phyloP scores from a whole-genome alignment of 1,140 invertebrate genomes.

The Trichoplusia ni region DNA sequence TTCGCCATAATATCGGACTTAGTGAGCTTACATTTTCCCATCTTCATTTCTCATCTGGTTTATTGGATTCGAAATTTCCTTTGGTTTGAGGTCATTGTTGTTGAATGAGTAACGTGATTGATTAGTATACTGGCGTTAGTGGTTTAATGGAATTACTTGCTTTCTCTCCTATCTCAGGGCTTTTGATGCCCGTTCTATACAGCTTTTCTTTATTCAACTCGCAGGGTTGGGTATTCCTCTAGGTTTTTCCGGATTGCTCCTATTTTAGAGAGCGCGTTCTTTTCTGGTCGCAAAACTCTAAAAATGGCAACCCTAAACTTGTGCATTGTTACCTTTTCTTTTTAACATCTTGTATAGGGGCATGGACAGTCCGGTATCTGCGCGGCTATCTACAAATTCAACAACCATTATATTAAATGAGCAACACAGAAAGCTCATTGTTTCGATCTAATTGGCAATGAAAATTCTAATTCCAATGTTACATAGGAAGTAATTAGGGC shows the following conservation, averaged over 20 bases:
- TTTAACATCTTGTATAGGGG: background rate
- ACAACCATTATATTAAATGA: constrained; percentile 15
- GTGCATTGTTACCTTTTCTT: background rate
- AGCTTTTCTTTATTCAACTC: too few species aligned
- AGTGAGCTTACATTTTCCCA: constrained; percentile 22
- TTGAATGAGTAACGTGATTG: too few species aligned
- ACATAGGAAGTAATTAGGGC: constrained; percentile 68
- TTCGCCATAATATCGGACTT: constrained; percentile 28
- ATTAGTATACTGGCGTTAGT: too few species aligned
- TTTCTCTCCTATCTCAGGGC: too few species aligned
- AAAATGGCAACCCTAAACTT: too few species aligned
- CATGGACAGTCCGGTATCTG: background rate
- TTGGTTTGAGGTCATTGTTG: constrained; percentile 1
- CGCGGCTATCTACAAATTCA: background rate
- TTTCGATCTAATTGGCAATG: constrained; percentile 38
- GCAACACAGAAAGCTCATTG: constrained; percentile 29
- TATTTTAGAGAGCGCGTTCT: too few species aligned
- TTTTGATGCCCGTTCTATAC: too few species aligned
- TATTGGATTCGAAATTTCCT: constrained; percentile 20
- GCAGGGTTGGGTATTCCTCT: too few species aligned
- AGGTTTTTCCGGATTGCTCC: too few species aligned
- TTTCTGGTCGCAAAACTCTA: too few species aligned
- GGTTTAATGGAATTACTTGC: too few species aligned
- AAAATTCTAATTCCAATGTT: constrained; percentile 37
- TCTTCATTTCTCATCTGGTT: constrained; percentile 20